Evolutionary conservation across 2,797 vertebrate genomes (phyloP).

Genomic region (Helostoma temminkii): DNA sequence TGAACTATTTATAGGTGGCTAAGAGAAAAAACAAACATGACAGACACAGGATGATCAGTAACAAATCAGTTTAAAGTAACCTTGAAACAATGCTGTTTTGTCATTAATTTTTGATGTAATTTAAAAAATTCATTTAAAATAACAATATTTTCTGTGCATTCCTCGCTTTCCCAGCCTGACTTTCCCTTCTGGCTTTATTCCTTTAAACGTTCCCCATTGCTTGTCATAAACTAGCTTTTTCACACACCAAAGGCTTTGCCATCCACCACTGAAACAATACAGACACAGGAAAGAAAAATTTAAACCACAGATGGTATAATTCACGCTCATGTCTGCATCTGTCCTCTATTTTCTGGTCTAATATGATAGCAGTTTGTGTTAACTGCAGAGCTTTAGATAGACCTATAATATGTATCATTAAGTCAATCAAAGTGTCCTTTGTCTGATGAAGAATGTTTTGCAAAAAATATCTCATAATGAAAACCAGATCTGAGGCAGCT

Average conservation of each 20-base stretch:
- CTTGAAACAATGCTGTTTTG: too few species aligned
- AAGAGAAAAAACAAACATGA: too few species aligned
- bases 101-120: too few species aligned
- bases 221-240: too few species aligned
- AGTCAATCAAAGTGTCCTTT: slow-evolving; percentile 23
- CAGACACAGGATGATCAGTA: too few species aligned
- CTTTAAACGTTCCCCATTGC: neutral
- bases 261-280: slow-evolving; percentile 5
- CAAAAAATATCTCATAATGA: slow-evolving; percentile 34
- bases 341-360: slow-evolving; percentile 36
- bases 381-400: slow-evolving; percentile 12
- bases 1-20: too few species aligned
- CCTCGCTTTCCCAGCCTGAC: neutral
- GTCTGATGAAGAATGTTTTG: slow-evolving; percentile 27
- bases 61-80: too few species aligned
- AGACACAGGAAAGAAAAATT: slow-evolving; percentile 12
- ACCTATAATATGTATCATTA: slow-evolving; percentile 23
- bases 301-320: slow-evolving; percentile 46
- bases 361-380: slow-evolving; percentile 21
- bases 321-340: slow-evolving; percentile 37
- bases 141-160: neutral
- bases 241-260: neutral
- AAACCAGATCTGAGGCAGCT: slow-evolving; percentile 11
- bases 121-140: neutral
- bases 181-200: slow-evolving; percentile 1